Percentiles rank a stretch among this genome's conserved stretches.
Conservation (phyloP, 2,797 vertebrate species). For the Malurus leucopterus region DNA sequence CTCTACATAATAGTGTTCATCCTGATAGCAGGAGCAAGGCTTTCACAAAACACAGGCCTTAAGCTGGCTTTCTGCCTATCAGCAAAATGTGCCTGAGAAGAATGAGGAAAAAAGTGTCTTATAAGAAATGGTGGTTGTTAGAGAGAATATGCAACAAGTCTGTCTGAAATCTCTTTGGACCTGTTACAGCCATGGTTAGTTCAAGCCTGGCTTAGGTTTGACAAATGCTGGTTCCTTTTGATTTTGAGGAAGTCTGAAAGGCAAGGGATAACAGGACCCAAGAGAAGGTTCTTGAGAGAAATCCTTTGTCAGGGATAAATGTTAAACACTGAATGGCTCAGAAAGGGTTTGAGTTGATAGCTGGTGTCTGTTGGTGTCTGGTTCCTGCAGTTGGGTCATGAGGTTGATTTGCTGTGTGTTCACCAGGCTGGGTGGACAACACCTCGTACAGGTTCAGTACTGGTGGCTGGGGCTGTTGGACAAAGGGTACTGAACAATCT, state of each 20-base stretch:
- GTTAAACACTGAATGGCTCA: not conserved
- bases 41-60: not conserved
- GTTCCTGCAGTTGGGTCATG: not conserved
- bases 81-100: not conserved
- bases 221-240: not conserved
- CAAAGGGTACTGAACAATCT: not conserved
- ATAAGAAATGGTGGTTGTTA: not conserved
- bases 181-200: fast-evolving
- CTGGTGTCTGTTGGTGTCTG: not conserved
- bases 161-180: not conserved
- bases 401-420: not conserved
- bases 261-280: not conserved
- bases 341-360: not conserved
- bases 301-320: not conserved
- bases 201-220: not conserved
- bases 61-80: not conserved
- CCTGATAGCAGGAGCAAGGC: not conserved
- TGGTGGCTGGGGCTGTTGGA: not conserved
- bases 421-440: not conserved
- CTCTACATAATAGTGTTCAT: not conserved
- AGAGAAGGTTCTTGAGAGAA: not conserved
- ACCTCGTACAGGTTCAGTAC: not conserved
- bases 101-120: not conserved
- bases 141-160: not conserved
- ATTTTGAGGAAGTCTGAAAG: not conserved